Evolutionary conservation across 2,888 invertebrate species (phyloP), one percentile per base, ranked within the genome.

Genomic region (Andrena dorsata): DNA sequence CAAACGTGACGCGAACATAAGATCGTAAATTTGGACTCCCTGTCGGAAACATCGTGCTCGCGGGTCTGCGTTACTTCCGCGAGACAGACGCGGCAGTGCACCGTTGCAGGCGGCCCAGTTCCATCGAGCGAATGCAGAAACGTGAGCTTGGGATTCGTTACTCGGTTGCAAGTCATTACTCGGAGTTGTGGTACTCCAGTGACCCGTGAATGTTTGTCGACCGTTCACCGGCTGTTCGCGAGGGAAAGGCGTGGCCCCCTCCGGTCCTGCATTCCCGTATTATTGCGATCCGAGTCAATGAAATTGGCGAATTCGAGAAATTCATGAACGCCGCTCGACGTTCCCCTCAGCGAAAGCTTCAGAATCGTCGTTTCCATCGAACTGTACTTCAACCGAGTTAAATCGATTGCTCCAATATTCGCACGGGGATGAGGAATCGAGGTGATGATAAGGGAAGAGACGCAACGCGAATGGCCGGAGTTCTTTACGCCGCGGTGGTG

Each of bases 131-230:
- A 79, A 79, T 80, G 79, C 84, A 83, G 78, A 77, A 89, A 87
- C 82, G 83, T 72, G 81, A 66, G 65, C 66, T 74, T 69, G 65
- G 53, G 23, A 51, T 88, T 80, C 68, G 87, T 83, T 88, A 68
- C 76, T 82, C 70, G 70, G 82, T 85, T 77, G 76, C 85, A 60
- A 88, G 80, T 83, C 82, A 88, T 88, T 88, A 82, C 91, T 70
- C 20, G 35, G 83, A 86, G 86, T 87, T 80, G 32, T 65, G 86
- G 90, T 91, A 92, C 90, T 91, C 91, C 90, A 89, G 92, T 93
- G 93, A 93, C 93, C 93, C 90, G 92, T 92, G 92, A 93, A 93
- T 90, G 92, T 92, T 92, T 90, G 90, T 90, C 90, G 92, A 91
- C 90, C 91, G 90, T 92, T 92, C 92, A 93, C 92, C 90, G 87